Evolutionary conservation across 2,797 vertebrate genomes (phyloP).

Genomic region (Sphenopsis melanotis): DNA sequence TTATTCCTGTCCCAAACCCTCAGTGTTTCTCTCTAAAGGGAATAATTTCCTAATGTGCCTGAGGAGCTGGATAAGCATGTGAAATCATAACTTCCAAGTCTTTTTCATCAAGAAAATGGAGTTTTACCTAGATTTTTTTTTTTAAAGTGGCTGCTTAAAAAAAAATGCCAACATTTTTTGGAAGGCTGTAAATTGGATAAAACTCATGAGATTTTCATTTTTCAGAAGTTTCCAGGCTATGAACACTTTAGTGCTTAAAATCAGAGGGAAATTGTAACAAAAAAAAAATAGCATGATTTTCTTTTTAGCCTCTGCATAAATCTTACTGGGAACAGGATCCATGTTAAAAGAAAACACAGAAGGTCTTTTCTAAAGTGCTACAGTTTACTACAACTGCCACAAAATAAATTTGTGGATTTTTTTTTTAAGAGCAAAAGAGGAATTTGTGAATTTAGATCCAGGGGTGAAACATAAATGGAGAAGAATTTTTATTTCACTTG

Average conservation of each 20-base stretch:
- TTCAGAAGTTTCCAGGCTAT: conserved; percentile 10
- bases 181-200: background rate
- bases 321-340: conserved; percentile 19
- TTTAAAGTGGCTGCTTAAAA: background rate
- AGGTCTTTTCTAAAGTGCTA: conserved; percentile 39
- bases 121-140: background rate
- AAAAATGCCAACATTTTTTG: background rate
- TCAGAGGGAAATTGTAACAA: background rate
- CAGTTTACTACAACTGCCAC: conserved; percentile 34
- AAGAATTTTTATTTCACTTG: background rate
- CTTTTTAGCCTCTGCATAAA: conserved; percentile 34
- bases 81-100: background rate
- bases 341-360: conserved; percentile 44
- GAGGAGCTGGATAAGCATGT: background rate
- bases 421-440: background rate
- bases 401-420: conserved; percentile 10
- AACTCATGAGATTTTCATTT: background rate
- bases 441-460: conserved; percentile 41
- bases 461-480: conserved; percentile 3
- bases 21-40: background rate
- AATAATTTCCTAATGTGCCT: background rate
- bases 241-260: conserved; percentile 40
- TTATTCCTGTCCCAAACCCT: background rate
- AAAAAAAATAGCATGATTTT: background rate
- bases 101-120: background rate